Evolutionary conservation across 2,113 vertebrate species (phyloP), one percentile per base, ranked within the genome.

Genomic region (Rhabdornis inornatus): DNA sequence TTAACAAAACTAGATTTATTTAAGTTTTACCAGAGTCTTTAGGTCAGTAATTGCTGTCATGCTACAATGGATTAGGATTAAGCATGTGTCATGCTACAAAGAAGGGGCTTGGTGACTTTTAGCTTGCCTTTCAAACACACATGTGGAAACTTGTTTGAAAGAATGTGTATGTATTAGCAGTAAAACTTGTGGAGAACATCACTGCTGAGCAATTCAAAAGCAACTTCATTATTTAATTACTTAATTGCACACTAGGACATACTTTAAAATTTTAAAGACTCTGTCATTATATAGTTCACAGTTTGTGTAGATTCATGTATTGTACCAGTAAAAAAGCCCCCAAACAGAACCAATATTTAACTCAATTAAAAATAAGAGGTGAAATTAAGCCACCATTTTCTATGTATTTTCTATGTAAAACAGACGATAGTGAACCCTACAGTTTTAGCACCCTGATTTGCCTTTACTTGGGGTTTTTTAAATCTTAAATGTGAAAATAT

Each of bases 1-100:
- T 78, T 79, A 56, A 50, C 70, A 61, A 80, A 92, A 30, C 37
- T 83, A 79, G 75, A 81, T 89, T 70, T 88, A 83, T 72, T 57
- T 52, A 22, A 52, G 9, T 86, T 76, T 70, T 57, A 64, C 60
- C 45, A 55, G 47, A 89, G 40, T 12, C n/a, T 64, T 59, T 75
- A 56, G 70, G 59, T 84, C 57, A 45, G 31, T 42, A 30, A 50
- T 33, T 31, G 52, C 65, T 71, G 50, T 47, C 47, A 42, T 1
- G 1, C 39, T 35, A 15, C 39, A 53, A 1, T 52, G 39, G 21
- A 31, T 69, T 78, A 93, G 52, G 75, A 63, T 50, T 53, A 60
- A 57, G 28, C 20, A 23, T n/a, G 40, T 65, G n/a, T 40, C 45
- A 37, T 44, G 44, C 28, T 57, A 27, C 24, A 35, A 23, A 93